Conservation (phyloP, 2,113 vertebrate genomes). For the Daubentonia madagascariensis region DNA sequence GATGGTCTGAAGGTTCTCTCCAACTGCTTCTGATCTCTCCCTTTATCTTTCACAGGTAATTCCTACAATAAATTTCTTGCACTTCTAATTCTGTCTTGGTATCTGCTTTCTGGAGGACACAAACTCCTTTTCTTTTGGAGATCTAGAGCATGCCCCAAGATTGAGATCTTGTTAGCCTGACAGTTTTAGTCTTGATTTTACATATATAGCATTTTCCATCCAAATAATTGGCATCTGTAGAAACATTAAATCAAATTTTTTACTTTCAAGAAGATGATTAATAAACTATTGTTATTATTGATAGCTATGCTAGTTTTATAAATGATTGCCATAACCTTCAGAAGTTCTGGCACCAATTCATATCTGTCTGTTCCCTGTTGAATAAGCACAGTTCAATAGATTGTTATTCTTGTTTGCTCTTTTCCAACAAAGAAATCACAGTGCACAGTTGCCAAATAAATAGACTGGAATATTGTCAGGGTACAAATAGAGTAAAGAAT, state of each 20-base stretch:
- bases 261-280: slow-evolving; percentile 26
- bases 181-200: background rate
- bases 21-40: background rate
- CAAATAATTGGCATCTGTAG: background rate
- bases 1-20: background rate
- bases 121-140: background rate
- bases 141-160: background rate
- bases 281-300: slow-evolving; percentile 39
- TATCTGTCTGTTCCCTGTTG: background rate
- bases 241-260: background rate
- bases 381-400: slow-evolving; percentile 18
- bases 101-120: background rate
- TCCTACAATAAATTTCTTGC: background rate
- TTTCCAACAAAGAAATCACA: slow-evolving; percentile 55
- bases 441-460: slow-evolving; percentile 37
- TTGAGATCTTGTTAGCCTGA: background rate
- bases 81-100: background rate
- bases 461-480: background rate
- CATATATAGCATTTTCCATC: background rate
- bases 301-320: background rate
- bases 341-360: background rate
- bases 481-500: slow-evolving; percentile 5
- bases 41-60: background rate
- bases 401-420: slow-evolving; percentile 53
- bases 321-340: background rate